phyloP scores from a whole-genome alignment of 2,888 invertebrate species.

The Dorcus parallelipipedus region DNA sequence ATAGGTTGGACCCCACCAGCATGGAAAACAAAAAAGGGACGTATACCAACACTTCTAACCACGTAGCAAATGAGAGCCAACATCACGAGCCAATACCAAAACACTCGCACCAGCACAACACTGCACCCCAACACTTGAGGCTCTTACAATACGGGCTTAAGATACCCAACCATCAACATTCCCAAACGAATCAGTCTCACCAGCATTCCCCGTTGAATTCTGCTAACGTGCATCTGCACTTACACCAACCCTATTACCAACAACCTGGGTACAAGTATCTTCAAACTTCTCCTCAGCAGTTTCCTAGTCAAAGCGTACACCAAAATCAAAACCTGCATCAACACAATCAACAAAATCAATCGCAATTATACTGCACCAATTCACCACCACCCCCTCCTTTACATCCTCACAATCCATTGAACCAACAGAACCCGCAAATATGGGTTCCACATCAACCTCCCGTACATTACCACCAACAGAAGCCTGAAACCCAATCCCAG shows the following conservation, averaged over 20 bases:
- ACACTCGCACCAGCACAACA: constrained; percentile 57
- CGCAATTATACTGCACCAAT: constrained; percentile 28
- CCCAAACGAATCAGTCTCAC: constrained; percentile 35
- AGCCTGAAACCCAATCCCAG: constrained; percentile 25
- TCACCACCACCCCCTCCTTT: constrained; percentile 26
- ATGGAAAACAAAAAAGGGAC: constrained; percentile 46
- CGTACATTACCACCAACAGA: constrained; percentile 39
- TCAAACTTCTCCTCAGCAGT: constrained; percentile 38
- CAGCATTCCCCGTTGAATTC: constrained; percentile 51
- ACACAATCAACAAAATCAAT: constrained; percentile 33
- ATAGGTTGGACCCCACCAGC: constrained; percentile 45
- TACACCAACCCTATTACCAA: constrained; percentile 41
- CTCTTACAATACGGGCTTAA: constrained; percentile 56
- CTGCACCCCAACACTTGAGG: constrained; percentile 55
- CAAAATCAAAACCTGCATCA: constrained; percentile 27
- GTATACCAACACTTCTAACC: constrained; percentile 33
- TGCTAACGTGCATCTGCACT: constrained; percentile 45
- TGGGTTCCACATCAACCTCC: constrained; percentile 40
- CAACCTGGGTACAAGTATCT: constrained; percentile 43
- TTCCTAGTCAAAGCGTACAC: constrained; percentile 5
- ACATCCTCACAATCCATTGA: constrained; percentile 33
- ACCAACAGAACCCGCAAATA: constrained; percentile 39
- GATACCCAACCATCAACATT: constrained; percentile 53
- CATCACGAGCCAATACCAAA: constrained; percentile 43
- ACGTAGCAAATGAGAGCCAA: constrained; percentile 27